Base-by-base conservation (phyloP, 1,140 invertebrate species). In the Danaus melanippus region DNA sequence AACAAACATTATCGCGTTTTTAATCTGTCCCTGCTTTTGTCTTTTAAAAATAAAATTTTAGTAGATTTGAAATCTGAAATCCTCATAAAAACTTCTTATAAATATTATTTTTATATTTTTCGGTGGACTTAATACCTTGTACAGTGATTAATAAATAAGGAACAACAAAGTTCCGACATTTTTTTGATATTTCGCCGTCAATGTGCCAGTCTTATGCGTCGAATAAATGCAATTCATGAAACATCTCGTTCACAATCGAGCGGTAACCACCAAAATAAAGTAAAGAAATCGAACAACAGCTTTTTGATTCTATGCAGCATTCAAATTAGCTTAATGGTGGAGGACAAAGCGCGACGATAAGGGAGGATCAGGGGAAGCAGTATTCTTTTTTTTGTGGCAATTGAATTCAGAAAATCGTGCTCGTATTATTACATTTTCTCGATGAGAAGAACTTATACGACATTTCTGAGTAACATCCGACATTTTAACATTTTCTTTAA, bases 291-390 rank as follows among this genome's bases (percentile, higher is more conserved):
- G 67, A 81, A 81, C 82, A 81, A 85, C 74, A 78, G 74, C 74
- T 79, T 80, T 83, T 84, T 81, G 72, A 82, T 69, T 68, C 78
- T 69, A 68, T 76, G 72, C 71, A 71, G 76, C 77, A 84, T 86
- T 86, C 83, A 84, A 86, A 86, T 86, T 83, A 86, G 80, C 83
- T 81, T 83, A 86, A 86, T 86, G 79, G 66, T 74, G 64, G 66
- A 72, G 71, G 67, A 84, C 83, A 84, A 86, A 86, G 79, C 73
- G 67, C 64, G 63, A 66, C 78, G 78, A 83, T 84, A 84, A 79
- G 67, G 66, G 67, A 60, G 63, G 68, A 63, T 69, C 64, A 64
- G 67, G 71, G 66, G 67, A 71, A 77, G 66, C 66, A 64, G 58
- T 47, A 54, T 62, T 70, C 58, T 61, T 57, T 60, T 65, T 65